These are phyloP conservation scores for Cynaeus angustus DNA, from an alignment of 2,888 invertebrate genomes.

Conservation along the genomic window DNA sequence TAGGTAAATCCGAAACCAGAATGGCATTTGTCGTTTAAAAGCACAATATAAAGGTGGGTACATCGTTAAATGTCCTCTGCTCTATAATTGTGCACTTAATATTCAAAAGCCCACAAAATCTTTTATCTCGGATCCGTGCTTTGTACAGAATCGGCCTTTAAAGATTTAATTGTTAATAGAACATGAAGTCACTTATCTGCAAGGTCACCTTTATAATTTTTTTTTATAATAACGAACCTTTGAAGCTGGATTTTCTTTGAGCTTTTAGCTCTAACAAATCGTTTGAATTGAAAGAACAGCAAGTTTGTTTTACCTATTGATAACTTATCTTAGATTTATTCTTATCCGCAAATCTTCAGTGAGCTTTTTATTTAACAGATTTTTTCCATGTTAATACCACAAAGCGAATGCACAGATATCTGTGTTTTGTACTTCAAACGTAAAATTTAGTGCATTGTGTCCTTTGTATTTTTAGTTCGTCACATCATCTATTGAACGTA, in stretches of 20 bases:
- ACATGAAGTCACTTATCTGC: constrained; percentile 57
- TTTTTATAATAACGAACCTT: constrained; percentile 32
- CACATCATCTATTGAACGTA: too few species aligned
- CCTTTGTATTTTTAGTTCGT: neutral
- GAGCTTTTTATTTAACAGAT: too few species aligned
- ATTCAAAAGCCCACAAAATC: constrained; percentile 59
- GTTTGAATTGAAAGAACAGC: constrained; percentile 24
- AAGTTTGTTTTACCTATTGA: constrained; percentile 9
- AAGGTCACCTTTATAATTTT: constrained; percentile 52
- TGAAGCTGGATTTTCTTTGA: constrained; percentile 12
- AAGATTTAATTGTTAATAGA: constrained; percentile 58
- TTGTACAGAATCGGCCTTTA: constrained; percentile 53
- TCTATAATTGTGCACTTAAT: constrained; percentile 56
- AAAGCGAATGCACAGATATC: neutral
- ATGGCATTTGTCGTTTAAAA: neutral
- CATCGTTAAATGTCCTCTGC: constrained; percentile 50
- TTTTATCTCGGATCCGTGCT: constrained; percentile 54
- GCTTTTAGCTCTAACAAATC: constrained; percentile 17
- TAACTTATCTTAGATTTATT: neutral
- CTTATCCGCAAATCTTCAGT: too few species aligned
- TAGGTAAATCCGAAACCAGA: neutral
- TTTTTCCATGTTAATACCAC: neutral
- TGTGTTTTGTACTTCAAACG: too few species aligned
- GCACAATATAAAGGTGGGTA: constrained; percentile 35
- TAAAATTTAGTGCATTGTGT: neutral